Conservation (phyloP, 2,888 invertebrate genomes). For the Brenthis ino region DNA sequence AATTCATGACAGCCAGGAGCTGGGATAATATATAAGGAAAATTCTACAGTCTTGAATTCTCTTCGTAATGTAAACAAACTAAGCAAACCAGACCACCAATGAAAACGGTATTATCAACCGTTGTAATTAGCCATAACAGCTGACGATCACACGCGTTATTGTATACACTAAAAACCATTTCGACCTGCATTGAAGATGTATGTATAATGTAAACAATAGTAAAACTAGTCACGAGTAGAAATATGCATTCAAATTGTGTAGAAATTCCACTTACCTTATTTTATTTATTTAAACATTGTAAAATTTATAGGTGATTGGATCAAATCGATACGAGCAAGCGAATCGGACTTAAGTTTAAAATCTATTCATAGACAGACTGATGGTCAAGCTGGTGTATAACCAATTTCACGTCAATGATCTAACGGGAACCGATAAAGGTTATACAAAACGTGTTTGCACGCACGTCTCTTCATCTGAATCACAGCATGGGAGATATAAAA, state of each 20-base stretch:
- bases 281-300: neutral
- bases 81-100: conserved; percentile 5
- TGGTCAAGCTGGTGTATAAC: conserved; percentile 38
- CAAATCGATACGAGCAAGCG: neutral
- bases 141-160: conserved; percentile 29
- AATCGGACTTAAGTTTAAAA: conserved; percentile 24
- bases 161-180: conserved; percentile 11
- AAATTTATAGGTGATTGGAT: neutral
- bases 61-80: neutral
- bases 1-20: too few relatives aligned
- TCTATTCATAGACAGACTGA: conserved; percentile 24
- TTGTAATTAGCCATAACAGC: conserved; percentile 27
- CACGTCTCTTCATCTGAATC: conserved; percentile 56
- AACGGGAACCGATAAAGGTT: conserved; percentile 48
- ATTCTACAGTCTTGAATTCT: too few relatives aligned
- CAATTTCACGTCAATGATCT: conserved; percentile 44
- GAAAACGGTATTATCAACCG: conserved; percentile 23
- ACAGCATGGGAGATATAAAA: conserved; percentile 57
- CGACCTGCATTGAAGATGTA: conserved; percentile 22
- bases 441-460: conserved; percentile 50
- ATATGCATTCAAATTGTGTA: neutral
- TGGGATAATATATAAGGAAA: too few relatives aligned
- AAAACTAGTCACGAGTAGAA: conserved; percentile 12
- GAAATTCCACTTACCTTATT: neutral
- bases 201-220: conserved; percentile 23